These are phyloP conservation scores for Lonchura striata DNA, from an alignment of 2,113 vertebrate species.

Conservation along the genomic window DNA sequence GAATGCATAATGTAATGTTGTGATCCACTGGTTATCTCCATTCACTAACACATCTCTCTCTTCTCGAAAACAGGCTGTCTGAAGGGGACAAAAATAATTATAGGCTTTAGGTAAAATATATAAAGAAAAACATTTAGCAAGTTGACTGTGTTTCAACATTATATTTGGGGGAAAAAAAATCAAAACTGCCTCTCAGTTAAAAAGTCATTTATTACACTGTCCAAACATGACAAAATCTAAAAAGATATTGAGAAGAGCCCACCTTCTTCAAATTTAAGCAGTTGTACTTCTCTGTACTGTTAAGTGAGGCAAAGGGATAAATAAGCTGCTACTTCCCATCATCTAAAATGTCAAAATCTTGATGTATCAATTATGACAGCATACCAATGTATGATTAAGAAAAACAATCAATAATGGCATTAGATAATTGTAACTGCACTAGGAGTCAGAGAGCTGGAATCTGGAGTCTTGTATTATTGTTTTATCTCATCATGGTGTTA, in stretches of 20 bases:
- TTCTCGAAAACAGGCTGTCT: slow-evolving; percentile 98
- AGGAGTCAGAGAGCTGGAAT: background rate
- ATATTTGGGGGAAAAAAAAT: too few species aligned
- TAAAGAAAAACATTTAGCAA: background rate
- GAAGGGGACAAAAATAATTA: slow-evolving; percentile 30
- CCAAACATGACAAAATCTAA: background rate
- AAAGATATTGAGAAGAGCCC: background rate
- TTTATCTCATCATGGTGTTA: background rate
- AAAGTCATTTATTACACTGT: background rate
- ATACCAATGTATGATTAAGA: background rate
- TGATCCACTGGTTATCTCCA: slow-evolving; percentile 97
- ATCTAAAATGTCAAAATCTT: background rate
- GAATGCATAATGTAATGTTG: slow-evolving; percentile 97
- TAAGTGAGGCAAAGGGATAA: background rate
- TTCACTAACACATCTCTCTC: slow-evolving; percentile 96
- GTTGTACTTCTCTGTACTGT: background rate
- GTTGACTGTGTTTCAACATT: background rate
- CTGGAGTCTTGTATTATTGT: background rate
- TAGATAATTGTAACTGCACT: background rate
- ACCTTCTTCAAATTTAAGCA: background rate
- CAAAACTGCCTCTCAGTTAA: background rate
- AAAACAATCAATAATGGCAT: background rate
- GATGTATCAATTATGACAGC: background rate
- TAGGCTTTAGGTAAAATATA: background rate
- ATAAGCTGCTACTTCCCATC: background rate